These are phyloP conservation scores for Xanthorhoe spadicearia DNA, from an alignment of 2,888 invertebrate species.

Conservation along the genomic window DNA sequence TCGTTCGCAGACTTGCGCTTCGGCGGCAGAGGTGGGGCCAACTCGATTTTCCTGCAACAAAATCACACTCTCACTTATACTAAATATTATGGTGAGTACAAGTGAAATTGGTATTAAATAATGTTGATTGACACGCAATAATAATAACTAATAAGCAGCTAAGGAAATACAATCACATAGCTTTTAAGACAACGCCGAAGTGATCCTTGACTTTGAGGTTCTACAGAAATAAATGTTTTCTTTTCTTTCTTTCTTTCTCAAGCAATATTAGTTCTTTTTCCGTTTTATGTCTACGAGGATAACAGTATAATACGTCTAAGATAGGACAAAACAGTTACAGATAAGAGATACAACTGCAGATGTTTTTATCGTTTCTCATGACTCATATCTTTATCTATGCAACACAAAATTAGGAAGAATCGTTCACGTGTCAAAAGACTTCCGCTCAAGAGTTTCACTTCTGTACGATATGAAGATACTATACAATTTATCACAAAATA, in stretches of 20 bases:
- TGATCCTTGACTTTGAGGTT: too few relatives aligned
- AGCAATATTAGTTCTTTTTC: too few relatives aligned
- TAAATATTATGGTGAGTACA: conserved; percentile 2
- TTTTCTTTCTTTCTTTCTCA: too few relatives aligned
- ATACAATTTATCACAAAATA: conserved; percentile 20
- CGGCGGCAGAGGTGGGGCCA: conserved; percentile 92
- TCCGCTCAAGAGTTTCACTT: conserved; percentile 6
- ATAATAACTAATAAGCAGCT: background rate
- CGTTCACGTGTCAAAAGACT: background rate
- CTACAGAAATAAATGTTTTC: too few relatives aligned
- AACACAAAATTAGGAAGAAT: background rate
- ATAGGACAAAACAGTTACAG: too few relatives aligned
- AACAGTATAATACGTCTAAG: too few relatives aligned
- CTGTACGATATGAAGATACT: conserved; percentile 8
- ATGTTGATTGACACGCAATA: background rate
- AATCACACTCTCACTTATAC: conserved; percentile 58
- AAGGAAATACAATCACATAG: too few relatives aligned
- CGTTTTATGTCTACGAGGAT: too few relatives aligned
- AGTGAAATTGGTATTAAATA: conserved; percentile 8
- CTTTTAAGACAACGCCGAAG: too few relatives aligned
- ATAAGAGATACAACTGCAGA: too few relatives aligned
- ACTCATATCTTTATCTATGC: background rate
- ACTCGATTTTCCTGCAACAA: conserved; percentile 85
- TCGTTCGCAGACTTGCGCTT: conserved; percentile 87
- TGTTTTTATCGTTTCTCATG: background rate